Percentiles rank a stretch among this genome's conserved stretches.
Evolutionary conservation across 1,140 invertebrate genomes (phyloP).

Genomic region (Caerostris extrusa): DNA sequence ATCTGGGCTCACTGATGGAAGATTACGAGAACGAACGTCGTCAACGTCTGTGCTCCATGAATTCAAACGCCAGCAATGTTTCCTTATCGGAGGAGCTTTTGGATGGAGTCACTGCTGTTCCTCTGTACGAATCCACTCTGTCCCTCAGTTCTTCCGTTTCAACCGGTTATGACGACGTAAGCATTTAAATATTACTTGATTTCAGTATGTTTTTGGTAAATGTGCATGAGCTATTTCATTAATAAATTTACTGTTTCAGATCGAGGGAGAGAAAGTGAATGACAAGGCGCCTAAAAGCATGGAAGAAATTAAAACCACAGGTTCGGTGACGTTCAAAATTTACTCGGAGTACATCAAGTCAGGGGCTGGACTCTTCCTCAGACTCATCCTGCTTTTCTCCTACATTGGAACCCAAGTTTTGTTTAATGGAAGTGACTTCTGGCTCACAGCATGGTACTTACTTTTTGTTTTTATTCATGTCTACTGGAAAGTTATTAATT

Average conservation of each 20-base stretch:
- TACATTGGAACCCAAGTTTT: conserved; percentile 79
- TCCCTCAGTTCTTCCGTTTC: conserved; percentile 63
- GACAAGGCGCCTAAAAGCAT: conserved; percentile 60
- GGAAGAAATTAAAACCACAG: conserved; percentile 77
- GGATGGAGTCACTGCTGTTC: conserved; percentile 47
- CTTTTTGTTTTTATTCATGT: neutral
- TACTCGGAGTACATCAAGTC: conserved; percentile 78
- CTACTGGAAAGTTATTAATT: too few relatives aligned
- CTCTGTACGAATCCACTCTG: conserved; percentile 69
- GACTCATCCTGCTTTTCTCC: conserved; percentile 70
- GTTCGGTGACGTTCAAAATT: conserved; percentile 73
- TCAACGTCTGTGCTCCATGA: conserved; percentile 63
- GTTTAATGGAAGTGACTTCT: conserved; percentile 79
- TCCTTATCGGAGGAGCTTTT: conserved; percentile 51
- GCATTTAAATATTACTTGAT: neutral
- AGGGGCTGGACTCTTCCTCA: conserved; percentile 72
- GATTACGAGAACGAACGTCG: conserved; percentile 56
- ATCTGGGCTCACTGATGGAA: conserved; percentile 78
- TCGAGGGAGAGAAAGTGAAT: conserved; percentile 13
- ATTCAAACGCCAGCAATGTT: conserved; percentile 40
- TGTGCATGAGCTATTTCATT: neutral
- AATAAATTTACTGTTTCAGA: conserved; percentile 15
- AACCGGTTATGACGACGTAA: conserved; percentile 45
- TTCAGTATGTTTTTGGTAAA: neutral
- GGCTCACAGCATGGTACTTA: conserved; percentile 78